These are phyloP conservation scores for Orchesella cincta DNA, from an alignment of 1,140 invertebrate genomes.

Conservation along the genomic window DNA sequence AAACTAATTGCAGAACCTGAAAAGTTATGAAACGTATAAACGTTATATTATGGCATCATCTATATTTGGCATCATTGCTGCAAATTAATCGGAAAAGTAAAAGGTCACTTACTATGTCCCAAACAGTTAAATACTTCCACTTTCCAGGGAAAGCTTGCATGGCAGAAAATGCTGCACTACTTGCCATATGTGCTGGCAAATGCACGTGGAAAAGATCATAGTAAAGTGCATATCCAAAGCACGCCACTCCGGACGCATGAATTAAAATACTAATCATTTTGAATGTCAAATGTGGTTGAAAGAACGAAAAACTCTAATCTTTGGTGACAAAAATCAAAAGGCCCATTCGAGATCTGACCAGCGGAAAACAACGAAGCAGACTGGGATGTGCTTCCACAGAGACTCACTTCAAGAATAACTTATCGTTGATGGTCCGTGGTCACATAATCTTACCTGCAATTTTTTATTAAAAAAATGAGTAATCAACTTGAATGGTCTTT, in stretches of 20 bases:
- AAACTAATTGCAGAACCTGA: constrained; percentile 73
- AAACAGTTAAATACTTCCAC: constrained; percentile 83
- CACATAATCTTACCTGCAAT: too few species aligned
- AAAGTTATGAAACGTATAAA: background rate
- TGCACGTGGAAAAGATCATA: constrained; percentile 45
- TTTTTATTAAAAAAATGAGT: too few species aligned
- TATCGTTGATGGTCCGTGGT: too few species aligned
- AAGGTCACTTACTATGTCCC: constrained; percentile 58
- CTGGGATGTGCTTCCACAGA: too few species aligned
- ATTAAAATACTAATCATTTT: constrained; percentile 27
- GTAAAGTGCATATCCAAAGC: constrained; percentile 48
- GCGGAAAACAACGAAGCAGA: too few species aligned
- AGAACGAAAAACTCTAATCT: too few species aligned
- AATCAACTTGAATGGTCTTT: too few species aligned
- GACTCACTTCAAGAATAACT: too few species aligned
- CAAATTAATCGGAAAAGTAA: constrained; percentile 48
- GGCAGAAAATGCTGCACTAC: constrained; percentile 28
- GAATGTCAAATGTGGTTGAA: too few species aligned
- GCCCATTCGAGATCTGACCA: too few species aligned
- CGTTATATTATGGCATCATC: background rate
- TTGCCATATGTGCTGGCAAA: constrained; percentile 25
- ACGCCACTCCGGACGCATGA: constrained; percentile 43
- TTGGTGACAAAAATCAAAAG: too few species aligned
- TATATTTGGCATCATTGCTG: background rate
- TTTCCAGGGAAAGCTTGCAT: constrained; percentile 66